Evolutionary conservation across 2,797 vertebrate species (phyloP), one percentile per base, ranked within the genome.

Genomic region (Rhinoraja longicauda): DNA sequence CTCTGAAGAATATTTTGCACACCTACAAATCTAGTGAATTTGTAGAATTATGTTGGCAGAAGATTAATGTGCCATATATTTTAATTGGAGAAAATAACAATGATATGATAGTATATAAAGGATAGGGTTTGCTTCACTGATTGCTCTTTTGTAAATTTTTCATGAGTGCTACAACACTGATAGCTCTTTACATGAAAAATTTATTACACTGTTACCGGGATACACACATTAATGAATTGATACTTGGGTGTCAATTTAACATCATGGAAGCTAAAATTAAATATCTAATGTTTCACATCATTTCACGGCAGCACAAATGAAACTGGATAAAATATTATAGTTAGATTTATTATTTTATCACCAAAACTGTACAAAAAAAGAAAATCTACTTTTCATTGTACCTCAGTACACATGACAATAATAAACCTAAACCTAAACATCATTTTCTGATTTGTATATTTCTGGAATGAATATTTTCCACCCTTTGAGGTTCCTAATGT

Each of bases 161-260:
- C 90, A 92, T 57, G 90, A 92, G 67, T n/a, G 24, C 70, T 57
- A 70, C 21, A 92, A 92, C 45, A 57, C 19, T 92, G 90, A 92
- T 92, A 73, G 70, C 70, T 72, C 15, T 75, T 6, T 29, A 53
- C 90, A 75, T 92, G 67, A 70, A 92, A 92, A 29, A 92, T 92
- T 92, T 92, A 92, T 92, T 17, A 39, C 26, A 7, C 90, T 92
- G 90, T 92, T 75, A 91, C 70, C 17, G 29, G 90, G 72, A 73
- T 72, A 45, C 90, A 4, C 70, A 75, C 90, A 75, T 75, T 29
- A 92, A 92, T 92, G 92, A 92, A 92, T 92, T 92, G 70, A 29
- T 92, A 75, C 90, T 92, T 57, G 26, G 39, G 36, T 92, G 70
- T 92, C 45, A 75, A 5, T 75, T 90, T 39, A 92, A 75, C 39